Evolutionary conservation across 2,888 invertebrate species (phyloP).

Genomic region (Malachius bipustulatus): DNA sequence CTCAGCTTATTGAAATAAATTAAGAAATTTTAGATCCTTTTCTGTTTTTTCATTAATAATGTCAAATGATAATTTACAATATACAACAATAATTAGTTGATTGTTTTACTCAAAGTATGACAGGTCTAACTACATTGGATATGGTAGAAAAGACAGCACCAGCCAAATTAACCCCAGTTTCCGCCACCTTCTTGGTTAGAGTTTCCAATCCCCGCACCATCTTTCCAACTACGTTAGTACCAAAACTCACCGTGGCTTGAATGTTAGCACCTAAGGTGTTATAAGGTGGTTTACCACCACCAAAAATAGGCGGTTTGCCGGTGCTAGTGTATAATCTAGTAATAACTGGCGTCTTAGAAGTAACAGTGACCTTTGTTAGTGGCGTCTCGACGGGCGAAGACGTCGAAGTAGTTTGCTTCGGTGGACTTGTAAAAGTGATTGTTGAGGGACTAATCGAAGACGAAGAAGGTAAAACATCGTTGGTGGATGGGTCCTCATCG

Average conservation of each 20-base stretch:
- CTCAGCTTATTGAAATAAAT: too few species aligned
- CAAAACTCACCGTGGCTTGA: conserved; percentile 29
- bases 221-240: conserved; percentile 22
- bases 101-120: conserved; percentile 10
- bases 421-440: neutral
- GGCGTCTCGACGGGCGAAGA: conserved; percentile 13
- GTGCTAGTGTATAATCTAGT: conserved; percentile 14
- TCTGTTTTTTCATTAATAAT: too few species aligned
- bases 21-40: too few species aligned
- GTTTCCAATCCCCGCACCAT: conserved; percentile 28
- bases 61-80: too few species aligned
- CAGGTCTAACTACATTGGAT: conserved; percentile 14
- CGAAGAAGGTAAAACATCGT: neutral
- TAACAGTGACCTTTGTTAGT: conserved; percentile 12
- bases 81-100: too few species aligned
- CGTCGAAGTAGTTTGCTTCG: conserved; percentile 8
- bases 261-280: conserved; percentile 22
- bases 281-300: too few species aligned
- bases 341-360: conserved; percentile 14
- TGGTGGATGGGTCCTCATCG: conserved; percentile 8
- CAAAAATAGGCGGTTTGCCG: neutral
- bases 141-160: conserved; percentile 24
- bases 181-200: conserved; percentile 23
- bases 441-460: neutral
- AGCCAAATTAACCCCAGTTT: conserved; percentile 30